Percentiles rank a stretch among this genome's conserved stretches.
phyloP scores from a whole-genome alignment of 2,888 invertebrate species.

The Hofmannophila pseudospretella region DNA sequence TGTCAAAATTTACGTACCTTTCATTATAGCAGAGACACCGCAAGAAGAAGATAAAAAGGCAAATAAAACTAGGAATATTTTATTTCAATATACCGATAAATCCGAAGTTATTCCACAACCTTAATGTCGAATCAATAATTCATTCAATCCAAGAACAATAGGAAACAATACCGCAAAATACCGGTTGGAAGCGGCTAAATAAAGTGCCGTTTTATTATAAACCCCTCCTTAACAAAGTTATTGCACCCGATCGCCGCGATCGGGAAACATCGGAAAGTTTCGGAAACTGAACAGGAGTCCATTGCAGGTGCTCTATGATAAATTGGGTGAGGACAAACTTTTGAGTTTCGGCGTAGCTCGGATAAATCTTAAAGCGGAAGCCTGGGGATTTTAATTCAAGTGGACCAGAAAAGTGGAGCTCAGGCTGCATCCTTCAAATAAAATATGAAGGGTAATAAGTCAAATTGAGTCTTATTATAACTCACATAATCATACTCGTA shows the following conservation, averaged over 20 bases:
- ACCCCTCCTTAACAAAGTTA: constrained; percentile 18
- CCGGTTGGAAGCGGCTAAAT: constrained; percentile 15
- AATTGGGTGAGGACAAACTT: constrained; percentile 27
- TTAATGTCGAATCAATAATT: constrained; percentile 13
- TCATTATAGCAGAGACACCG: no score
- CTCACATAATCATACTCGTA: no score
- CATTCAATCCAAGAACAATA: constrained; percentile 19
- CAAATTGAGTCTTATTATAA: no score
- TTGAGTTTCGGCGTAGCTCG: constrained; percentile 18
- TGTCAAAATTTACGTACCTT: no score
- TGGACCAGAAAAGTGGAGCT: no score
- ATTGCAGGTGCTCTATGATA: constrained; percentile 29
- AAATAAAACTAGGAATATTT: no score
- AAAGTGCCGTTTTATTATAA: constrained; percentile 21
- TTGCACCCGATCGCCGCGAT: constrained; percentile 20
- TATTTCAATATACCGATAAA: neutral
- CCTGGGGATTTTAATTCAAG: constrained; percentile 8
- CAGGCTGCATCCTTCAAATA: no score
- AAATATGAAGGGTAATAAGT: no score
- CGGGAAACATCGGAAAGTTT: constrained; percentile 20
- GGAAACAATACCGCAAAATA: constrained; percentile 18
- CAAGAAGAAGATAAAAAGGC: no score
- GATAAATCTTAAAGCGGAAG: constrained; percentile 21
- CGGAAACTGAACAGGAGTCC: constrained; percentile 18
- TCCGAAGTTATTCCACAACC: neutral